Evolutionary conservation across 1,140 invertebrate species (phyloP), one percentile per base, ranked within the genome.

Genomic region (Dysdera silvatica): DNA sequence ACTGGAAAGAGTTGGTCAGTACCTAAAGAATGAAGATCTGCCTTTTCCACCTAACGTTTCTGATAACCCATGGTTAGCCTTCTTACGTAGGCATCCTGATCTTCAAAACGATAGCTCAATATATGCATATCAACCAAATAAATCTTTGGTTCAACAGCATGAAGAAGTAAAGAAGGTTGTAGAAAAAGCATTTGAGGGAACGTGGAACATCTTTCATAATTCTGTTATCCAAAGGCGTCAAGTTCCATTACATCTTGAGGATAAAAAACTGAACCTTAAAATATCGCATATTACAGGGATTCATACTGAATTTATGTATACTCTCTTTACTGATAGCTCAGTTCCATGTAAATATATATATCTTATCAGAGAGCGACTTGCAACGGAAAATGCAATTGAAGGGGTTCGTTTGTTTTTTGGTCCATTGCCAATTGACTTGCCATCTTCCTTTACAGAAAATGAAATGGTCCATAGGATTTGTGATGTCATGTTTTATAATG

Each of bases 1-100:
- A 75, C 76, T 96, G 67, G 92, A 97, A 78, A 84, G 87, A 71
- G 81, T 96, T 52, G 91, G 91, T 0, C 89, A 95, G 74, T 96
- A 96, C 78, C 78, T 96, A 47, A 82, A 85, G 60, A 80, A 82
- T 67, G 77, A 80, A 66, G 79, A 85, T 37, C 74, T 92, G 31
- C 81, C 80, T 10, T 83, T 85, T 69, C 79, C 83, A 8, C 79
- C 83, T 3, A 79, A 84, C 60, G 80, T 81, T 68, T 77, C 66
- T 52, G 66, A 67, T 33, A 80, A 79, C 74, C 80, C 84, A n/a
- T 96, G 92, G 92, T 80, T 85, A 35, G 79, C 84, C 66, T 86
- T 93, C 71, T 72, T 92, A 1, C 74, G 81, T 33, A 82, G 86
- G 66, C 88, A 89, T 72, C 80, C 84, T 43, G 84, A 84, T 72